Conservation (phyloP, 2,797 vertebrate species). For the Distichodus sexfasciatus region DNA sequence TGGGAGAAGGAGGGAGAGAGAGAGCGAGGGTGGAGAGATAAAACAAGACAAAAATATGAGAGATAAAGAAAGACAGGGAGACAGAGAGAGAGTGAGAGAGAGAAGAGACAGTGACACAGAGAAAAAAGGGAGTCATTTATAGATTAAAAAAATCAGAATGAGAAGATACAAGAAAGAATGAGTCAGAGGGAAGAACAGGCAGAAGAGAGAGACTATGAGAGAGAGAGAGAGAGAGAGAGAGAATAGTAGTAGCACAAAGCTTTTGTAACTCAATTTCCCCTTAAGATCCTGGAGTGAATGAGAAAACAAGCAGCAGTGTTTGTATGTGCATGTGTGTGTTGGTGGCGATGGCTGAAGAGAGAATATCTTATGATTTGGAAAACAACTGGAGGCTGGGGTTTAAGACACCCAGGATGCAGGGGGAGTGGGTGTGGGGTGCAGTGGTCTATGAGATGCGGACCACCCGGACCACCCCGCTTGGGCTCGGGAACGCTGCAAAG, state of each 20-base stretch:
- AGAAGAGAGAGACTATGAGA: slow-evolving; percentile 45
- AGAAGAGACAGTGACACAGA: slow-evolving; percentile 62
- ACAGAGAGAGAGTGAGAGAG: slow-evolving; percentile 67
- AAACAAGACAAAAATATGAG: too few relatives aligned
- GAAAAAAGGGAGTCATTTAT: too few relatives aligned
- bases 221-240: slow-evolving; percentile 63
- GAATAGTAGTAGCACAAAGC: slow-evolving; percentile 67
- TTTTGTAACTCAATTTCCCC: slow-evolving; percentile 73
- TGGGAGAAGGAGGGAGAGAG: slow-evolving; percentile 57
- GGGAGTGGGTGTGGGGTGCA: too few relatives aligned
- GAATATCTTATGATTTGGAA: slow-evolving; percentile 56
- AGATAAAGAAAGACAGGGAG: slow-evolving; percentile 56
- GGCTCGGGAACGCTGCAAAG: slow-evolving; percentile 36
- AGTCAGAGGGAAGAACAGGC: slow-evolving; percentile 60
- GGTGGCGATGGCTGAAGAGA: slow-evolving; percentile 22
- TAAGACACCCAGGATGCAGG: slow-evolving; percentile 41
- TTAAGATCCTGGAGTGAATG: slow-evolving; percentile 67
- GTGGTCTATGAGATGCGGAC: too few relatives aligned
- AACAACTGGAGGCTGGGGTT: slow-evolving; percentile 55
- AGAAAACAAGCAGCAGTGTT: slow-evolving; percentile 46
- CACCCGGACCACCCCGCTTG: too few relatives aligned
- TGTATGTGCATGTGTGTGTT: neutral
- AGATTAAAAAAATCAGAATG: too few relatives aligned
- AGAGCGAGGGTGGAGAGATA: slow-evolving; percentile 53
- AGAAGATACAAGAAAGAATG: too few relatives aligned